Evolutionary conservation across 2,113 vertebrate genomes (phyloP), one percentile per base, ranked within the genome.

Genomic region (Xenotilapia flavipinnis): DNA sequence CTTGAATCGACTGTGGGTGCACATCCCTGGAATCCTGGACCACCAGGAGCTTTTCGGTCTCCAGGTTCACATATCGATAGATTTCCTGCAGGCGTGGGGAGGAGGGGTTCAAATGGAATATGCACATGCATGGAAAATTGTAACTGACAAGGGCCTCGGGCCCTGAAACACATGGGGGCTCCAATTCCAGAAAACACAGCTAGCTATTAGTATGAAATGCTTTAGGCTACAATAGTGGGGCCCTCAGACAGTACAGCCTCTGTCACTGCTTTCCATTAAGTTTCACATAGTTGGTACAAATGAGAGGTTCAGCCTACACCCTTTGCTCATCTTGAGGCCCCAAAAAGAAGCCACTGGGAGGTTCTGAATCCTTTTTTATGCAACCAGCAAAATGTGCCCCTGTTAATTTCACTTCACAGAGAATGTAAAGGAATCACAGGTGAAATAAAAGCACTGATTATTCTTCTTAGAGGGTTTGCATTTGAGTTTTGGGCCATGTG

Each of bases 71-170:
- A 77, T 85, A 79, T 94, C 38, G 6, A 86, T 87, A 88, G 28
- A 21, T 86, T 84, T 90, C 79, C 86, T 83, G 82, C 54, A 51
- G 62, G 54, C 47, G 70, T 23, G 75, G 81, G 70, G 60, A n/a
- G 60, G 60, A 36, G 23, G 42, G 9, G 88, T 82, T 79, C 65
- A 70, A 60, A 42, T 54, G 26, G 31, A 86, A 81, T 81, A 33
- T 82, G 68, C 89, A 73, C 87, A 91, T 81, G 82, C 85, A 81
- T 77, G 82, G 54, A 87, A 91, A 91, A 94, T 89, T 70, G 80
- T 86, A 81, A 90, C 73, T 90, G 92, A 93, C 90, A 93, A 62
- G 49, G 45, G 89, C 94, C 87, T 79, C 2, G 12, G 87, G 90
- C 81, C 51, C 56, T 82, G 77, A 89, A 88, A 91, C 89, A 89